Percentiles rank a stretch among this genome's conserved stretches.
phyloP scores from a whole-genome alignment of 2,888 invertebrate genomes.

The Elysia crispata region DNA sequence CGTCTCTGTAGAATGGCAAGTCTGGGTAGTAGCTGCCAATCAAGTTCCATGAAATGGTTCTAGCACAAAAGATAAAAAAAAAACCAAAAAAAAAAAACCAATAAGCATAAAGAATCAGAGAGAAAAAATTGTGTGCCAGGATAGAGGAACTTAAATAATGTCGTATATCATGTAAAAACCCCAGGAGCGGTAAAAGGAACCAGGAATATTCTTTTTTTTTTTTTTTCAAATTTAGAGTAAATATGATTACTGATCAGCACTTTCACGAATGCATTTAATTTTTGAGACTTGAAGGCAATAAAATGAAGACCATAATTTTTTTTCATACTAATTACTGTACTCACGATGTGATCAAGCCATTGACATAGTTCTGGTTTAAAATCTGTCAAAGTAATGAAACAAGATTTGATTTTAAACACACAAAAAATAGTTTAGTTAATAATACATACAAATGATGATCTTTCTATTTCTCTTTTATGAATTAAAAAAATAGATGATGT shows the following conservation, averaged over 20 bases:
- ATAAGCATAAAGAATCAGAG: not conserved
- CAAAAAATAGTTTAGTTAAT: too few relatives aligned
- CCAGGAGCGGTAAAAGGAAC: too few relatives aligned
- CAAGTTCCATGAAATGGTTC: conserved; percentile 78
- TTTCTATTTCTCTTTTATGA: too few relatives aligned
- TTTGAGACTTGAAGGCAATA: not conserved
- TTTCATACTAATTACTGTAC: conserved; percentile 23
- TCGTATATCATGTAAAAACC: too few relatives aligned
- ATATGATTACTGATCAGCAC: too few relatives aligned
- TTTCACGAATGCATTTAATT: too few relatives aligned
- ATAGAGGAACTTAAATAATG: not conserved
- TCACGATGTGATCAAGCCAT: conserved; percentile 76
- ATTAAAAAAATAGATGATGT: too few relatives aligned
- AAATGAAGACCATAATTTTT: not conserved
- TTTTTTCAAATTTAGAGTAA: too few relatives aligned
- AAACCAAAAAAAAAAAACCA: too few relatives aligned
- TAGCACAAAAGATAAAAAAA: conserved; percentile 50
- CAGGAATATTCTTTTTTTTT: too few relatives aligned
- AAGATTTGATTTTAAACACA: not conserved
- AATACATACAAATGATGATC: too few relatives aligned
- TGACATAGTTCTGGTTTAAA: conserved; percentile 77
- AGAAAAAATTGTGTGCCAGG: not conserved
- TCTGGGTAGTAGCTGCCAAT: conserved; percentile 74
- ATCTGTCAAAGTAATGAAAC: conserved; percentile 59
- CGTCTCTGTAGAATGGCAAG: conserved; percentile 72